These are phyloP conservation scores for Cephus sareptanus DNA, from an alignment of 2,888 invertebrate species.

Conservation along the genomic window DNA sequence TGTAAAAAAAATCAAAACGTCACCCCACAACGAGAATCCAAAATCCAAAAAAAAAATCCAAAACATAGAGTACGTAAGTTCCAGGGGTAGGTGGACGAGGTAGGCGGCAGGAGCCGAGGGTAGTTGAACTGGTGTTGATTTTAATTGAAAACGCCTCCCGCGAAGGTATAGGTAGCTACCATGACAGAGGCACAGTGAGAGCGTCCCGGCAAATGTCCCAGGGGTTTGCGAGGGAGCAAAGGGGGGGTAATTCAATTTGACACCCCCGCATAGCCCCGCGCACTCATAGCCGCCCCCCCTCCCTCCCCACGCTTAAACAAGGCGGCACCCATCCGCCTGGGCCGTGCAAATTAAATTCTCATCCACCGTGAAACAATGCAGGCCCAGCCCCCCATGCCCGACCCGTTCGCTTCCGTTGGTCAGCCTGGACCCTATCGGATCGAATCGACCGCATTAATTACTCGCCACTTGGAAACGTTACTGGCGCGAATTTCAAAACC, in stretches of 20 bases:
- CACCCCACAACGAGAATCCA: neutral
- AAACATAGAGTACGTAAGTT: constrained; percentile 1
- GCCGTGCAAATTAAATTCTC: constrained; percentile 64
- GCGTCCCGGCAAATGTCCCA: constrained; percentile 55
- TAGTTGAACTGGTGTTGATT: constrained; percentile 48
- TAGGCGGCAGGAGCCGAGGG: neutral
- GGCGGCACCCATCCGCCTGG: constrained; percentile 53
- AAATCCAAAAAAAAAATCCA: neutral
- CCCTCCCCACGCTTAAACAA: constrained; percentile 59
- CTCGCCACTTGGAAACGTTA: constrained; percentile 35
- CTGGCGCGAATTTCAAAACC: neutral
- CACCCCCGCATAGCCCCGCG: constrained; percentile 48
- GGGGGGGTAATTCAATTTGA: constrained; percentile 65
- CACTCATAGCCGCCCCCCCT: constrained; percentile 25
- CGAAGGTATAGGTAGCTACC: constrained; percentile 37
- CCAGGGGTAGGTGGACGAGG: constrained; percentile 17
- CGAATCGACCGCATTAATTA: constrained; percentile 60
- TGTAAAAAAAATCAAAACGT: neutral
- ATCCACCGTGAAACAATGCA: constrained; percentile 65
- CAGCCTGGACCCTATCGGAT: constrained; percentile 43
- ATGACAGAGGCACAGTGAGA: constrained; percentile 38
- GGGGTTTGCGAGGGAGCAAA: constrained; percentile 42
- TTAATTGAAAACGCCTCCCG: constrained; percentile 60
- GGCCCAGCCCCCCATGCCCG: constrained; percentile 19
- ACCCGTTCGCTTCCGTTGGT: constrained; percentile 40